These are phyloP conservation scores for Sigmodon hispidus DNA, from an alignment of 2,113 vertebrate species.

Conservation along the genomic window DNA sequence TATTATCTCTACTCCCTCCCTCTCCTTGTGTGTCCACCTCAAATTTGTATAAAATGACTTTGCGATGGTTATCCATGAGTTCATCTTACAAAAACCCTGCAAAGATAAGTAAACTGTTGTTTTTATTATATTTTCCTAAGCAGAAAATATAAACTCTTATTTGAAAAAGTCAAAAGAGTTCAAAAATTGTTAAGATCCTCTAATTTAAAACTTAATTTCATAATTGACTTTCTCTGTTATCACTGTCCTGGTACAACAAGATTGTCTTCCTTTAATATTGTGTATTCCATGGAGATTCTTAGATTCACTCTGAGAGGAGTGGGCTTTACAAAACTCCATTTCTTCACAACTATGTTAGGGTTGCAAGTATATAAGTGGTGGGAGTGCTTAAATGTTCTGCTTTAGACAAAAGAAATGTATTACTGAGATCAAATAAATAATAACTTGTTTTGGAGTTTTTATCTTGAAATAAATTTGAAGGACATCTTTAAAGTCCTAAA, in stretches of 20 bases:
- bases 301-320: not conserved
- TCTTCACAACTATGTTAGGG: not conserved
- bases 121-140: not conserved
- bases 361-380: not conserved
- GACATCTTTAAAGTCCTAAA: not conserved
- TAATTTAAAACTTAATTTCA: not conserved
- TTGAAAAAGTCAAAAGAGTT: not conserved
- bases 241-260: not conserved
- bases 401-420: not conserved
- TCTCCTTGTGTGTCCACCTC: not conserved
- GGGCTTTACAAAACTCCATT: not conserved
- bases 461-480: not conserved
- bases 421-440: not conserved
- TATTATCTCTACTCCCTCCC: not conserved
- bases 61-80: not conserved
- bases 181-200: not conserved
- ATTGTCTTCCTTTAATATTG: not conserved
- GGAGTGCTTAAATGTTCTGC: not conserved
- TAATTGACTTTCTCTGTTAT: not conserved
- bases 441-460: not conserved
- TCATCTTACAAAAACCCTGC: not conserved
- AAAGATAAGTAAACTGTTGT: not conserved
- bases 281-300: not conserved
- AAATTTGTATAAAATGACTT: not conserved
- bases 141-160: not conserved